These are phyloP conservation scores for Rhagium mordax DNA, from an alignment of 2,888 invertebrate genomes.

Conservation along the genomic window DNA sequence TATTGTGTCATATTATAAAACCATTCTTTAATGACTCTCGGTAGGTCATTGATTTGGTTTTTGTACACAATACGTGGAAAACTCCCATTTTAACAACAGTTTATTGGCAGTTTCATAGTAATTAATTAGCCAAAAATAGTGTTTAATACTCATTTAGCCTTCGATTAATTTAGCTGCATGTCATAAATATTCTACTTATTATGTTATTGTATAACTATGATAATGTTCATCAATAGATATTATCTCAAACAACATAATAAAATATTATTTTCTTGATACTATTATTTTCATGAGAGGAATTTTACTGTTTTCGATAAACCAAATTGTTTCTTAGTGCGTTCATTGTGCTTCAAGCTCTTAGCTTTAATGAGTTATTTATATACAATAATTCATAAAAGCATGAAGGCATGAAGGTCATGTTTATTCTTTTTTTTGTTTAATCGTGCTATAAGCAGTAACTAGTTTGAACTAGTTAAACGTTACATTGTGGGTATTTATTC, in stretches of 20 bases:
- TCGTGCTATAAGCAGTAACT: not conserved
- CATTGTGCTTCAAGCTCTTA: not conserved
- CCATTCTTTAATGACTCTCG: too few species aligned
- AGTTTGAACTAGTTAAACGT: not conserved
- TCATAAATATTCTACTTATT: not conserved
- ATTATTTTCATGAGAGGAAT: slow-evolving; percentile 13
- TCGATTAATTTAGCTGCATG: not conserved
- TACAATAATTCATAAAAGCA: slow-evolving; percentile 5
- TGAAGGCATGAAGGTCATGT: slow-evolving; percentile 12
- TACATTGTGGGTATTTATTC: not conserved
- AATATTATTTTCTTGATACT: not conserved
- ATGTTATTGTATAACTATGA: not conserved
- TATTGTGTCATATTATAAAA: too few species aligned
- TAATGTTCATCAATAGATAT: not conserved
- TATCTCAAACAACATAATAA: slow-evolving; percentile 2
- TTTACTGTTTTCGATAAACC: slow-evolving; percentile 15
- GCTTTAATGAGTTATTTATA: slow-evolving; percentile 1
- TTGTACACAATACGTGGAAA: too few species aligned
- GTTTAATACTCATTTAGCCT: too few species aligned
- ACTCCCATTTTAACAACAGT: too few species aligned
- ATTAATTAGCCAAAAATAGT: too few species aligned
- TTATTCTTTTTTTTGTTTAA: not conserved
- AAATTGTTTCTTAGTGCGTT: slow-evolving; percentile 1
- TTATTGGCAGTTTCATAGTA: too few species aligned
- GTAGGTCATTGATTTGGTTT: too few species aligned